A percentile compares a stretch with the other conserved stretches of the same genome.
Evolutionary conservation across 1,140 invertebrate species (phyloP).

Genomic region (Drosophila punjabiensis): DNA sequence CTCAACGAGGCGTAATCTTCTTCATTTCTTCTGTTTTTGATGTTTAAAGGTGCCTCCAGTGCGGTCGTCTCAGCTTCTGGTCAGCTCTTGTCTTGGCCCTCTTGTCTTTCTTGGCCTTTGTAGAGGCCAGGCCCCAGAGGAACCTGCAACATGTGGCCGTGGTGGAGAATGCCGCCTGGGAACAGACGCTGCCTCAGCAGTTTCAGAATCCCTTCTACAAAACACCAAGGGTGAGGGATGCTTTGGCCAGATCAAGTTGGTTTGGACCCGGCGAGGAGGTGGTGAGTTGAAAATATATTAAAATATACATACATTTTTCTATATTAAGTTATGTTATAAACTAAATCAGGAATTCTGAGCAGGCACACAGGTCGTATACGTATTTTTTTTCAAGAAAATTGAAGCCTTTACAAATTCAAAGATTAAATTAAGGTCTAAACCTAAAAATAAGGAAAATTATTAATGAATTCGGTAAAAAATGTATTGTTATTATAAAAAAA

Average conservation of each 20-base stretch:
- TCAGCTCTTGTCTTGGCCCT: constrained; percentile 21
- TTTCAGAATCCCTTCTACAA: constrained; percentile 86
- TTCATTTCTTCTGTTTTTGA: constrained; percentile 6
- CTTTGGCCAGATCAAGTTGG: constrained; percentile 86
- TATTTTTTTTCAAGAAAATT: neutral
- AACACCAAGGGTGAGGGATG: constrained; percentile 81
- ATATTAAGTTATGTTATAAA: no score
- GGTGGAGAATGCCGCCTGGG: constrained; percentile 82
- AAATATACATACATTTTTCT: no score
- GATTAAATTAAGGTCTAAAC: no score
- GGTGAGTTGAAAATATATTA: constrained; percentile 72
- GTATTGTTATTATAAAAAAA: no score
- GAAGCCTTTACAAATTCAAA: no score
- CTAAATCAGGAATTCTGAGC: no score
- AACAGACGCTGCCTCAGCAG: constrained; percentile 81
- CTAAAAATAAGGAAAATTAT: no score
- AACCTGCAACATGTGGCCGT: constrained; percentile 83
- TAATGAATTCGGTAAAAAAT: no score
- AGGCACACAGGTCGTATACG: neutral
- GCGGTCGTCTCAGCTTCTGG: constrained; percentile 33
- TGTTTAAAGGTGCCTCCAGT: constrained; percentile 54
- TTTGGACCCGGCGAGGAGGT: constrained; percentile 87
- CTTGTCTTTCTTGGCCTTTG: constrained; percentile 9
- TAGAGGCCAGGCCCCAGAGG: constrained; percentile 57
- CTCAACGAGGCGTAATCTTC: constrained; percentile 42